Base-by-base conservation (phyloP, 1,140 invertebrate genomes). In the Pseudoatta argentina region DNA sequence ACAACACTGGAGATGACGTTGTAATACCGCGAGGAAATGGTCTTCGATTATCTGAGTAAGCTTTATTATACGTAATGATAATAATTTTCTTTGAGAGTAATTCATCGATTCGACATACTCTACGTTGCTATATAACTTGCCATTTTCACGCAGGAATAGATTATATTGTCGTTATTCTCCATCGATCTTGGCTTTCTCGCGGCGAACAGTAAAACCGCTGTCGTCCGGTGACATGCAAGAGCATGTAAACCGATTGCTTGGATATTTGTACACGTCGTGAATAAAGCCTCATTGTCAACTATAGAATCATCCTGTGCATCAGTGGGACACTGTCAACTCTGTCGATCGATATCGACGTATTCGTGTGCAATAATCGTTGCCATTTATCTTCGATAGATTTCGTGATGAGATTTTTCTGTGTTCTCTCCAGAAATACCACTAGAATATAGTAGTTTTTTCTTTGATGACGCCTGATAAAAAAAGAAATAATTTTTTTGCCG, bases 261-360 rank as follows among this genome's bases (percentile, higher is more conserved):
- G 63, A 73, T 83, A 75, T 83, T 83, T 83, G 39, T 61, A 30
- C 79, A 51, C 55, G 24, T 30, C n/a, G 39, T 44, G 69, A 83
- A 83, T 83, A 83, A 61, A 51, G 69, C 39, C 24, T 82, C 39
- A 83, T 83, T 83, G 79, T 75, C 55, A 51, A 12, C 48, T n/a
- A 69, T 30, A 71, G n/a, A 83, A 61, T 14, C 6, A 18, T 63
- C 55, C 8, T 18, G n/a, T 18, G 57, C 34, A 66, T 48, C 14
- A 21, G 34, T 24, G 10, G 48, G 34, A 44, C 64, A 44, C 55
- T 51, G 39, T 83, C 79, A 63, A 75, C 55, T 48, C 44, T 66
- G 57, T 24, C 69, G 79, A 73, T 83, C 79, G 69, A 83, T 83
- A 61, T 34, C 76, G 44, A 27, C 1, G 30, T 24, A 14, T 24